Conservation (phyloP, 2,888 invertebrate species). For the Dastarcus helophoroides region DNA sequence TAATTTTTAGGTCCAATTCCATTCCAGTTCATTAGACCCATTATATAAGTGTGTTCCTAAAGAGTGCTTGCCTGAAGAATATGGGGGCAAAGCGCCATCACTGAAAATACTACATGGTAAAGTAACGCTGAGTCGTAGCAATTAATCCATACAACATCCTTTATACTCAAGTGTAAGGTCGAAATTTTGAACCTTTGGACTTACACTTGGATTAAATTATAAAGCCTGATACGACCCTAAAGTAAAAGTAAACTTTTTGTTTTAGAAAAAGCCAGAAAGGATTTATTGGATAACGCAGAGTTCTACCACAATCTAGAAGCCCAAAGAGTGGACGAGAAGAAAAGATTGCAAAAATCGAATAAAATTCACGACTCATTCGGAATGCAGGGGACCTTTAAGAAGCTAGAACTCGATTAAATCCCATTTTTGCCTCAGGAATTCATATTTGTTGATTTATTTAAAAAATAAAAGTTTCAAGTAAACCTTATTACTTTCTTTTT, state of each 20-base stretch:
- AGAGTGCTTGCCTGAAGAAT: conserved; percentile 50
- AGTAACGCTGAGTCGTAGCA: conserved; percentile 1
- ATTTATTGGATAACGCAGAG: conserved; percentile 28
- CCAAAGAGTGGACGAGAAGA: conserved; percentile 47
- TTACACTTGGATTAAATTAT: too few species aligned
- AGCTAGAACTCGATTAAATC: conserved; percentile 58
- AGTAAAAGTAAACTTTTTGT: too few species aligned
- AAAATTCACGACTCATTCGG: conserved; percentile 48
- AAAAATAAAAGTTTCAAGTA: too few species aligned
- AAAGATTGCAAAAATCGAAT: conserved; percentile 50
- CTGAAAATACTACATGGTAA: conserved; percentile 22
- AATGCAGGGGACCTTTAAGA: conserved; percentile 62
- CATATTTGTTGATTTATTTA: too few species aligned
- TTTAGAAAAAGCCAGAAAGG: conserved; percentile 23
- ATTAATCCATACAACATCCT: too few species aligned
- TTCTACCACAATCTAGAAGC: conserved; percentile 41
- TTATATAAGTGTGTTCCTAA: conserved; percentile 43
- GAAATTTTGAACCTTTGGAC: too few species aligned
- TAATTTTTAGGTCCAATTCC: conserved; percentile 18
- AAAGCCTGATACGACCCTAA: too few species aligned
- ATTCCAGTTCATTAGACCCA: conserved; percentile 47
- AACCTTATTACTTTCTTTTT: too few species aligned
- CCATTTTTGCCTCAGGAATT: too few species aligned
- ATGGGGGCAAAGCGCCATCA: conserved; percentile 40
- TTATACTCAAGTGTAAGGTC: too few species aligned